Percentiles rank a stretch among this genome's conserved stretches.
Conservation (phyloP, 2,113 vertebrate genomes). For the Strix uralensis region DNA sequence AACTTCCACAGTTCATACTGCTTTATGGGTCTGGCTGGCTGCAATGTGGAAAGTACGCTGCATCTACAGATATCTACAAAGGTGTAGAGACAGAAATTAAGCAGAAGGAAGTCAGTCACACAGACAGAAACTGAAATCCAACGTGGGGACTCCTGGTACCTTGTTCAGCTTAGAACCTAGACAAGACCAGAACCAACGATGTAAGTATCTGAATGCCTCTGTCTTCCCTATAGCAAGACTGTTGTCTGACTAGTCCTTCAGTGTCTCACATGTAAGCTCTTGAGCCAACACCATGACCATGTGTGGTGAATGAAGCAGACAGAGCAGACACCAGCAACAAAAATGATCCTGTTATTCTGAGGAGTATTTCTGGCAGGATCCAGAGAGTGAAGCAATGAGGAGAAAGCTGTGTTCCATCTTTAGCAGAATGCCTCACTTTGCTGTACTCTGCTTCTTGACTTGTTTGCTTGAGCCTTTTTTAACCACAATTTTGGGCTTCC, state of each 20-base stretch:
- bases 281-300: neutral
- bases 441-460: neutral
- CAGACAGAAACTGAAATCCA: neutral
- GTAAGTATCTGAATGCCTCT: neutral
- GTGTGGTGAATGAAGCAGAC: neutral
- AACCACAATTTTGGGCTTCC: neutral
- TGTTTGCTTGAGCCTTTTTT: slow-evolving; percentile 39
- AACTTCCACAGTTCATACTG: neutral
- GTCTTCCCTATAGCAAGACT: neutral
- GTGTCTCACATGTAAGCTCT: neutral
- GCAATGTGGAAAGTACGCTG: neutral
- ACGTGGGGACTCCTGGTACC: neutral
- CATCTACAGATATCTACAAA: neutral
- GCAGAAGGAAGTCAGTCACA: neutral
- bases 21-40: neutral
- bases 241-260: neutral
- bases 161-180: neutral
- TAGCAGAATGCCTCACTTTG: neutral
- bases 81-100: neutral
- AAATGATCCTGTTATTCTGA: neutral
- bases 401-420: slow-evolving; percentile 29
- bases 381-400: neutral
- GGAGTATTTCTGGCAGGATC: neutral
- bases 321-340: neutral
- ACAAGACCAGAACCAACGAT: neutral